Base-by-base conservation (phyloP, 30 jellyfish, hydroid and myxozoan species). In the Catostylus mosaicus region DNA sequence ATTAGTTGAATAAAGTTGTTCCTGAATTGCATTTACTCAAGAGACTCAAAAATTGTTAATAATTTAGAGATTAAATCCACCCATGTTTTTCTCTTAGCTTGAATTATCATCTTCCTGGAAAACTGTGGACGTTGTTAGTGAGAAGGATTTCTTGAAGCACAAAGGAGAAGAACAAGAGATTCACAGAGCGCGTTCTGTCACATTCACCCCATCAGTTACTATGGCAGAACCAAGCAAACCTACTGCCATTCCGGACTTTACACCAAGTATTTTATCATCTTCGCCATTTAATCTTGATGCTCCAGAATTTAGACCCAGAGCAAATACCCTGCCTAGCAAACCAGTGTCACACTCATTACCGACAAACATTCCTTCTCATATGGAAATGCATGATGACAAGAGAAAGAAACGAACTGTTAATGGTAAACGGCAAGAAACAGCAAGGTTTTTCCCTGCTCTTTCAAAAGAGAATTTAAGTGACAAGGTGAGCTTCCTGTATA, bases 221-320 rank as follows among this genome's bases (percentile, higher is more conserved):
- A 43, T 62, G 0, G 64, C 80, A 3, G 80, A 37, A 12, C 63
- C 85, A 16, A 80, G 74, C 60, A 82, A 67, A 38, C 82, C 82
- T 29, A 64, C 47, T 32, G 78, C 85, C 26, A 71, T 69, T 33
- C 80, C 85, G 26, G 96, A 90, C 56, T 45, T 90, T 12, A 74
- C 90, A 33, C 85, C 95, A 29, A 14, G 48, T 16, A 81, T 92
- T 4, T 51, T 92, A 56, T 67, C 95, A 6, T 45, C 96, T 1
- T 81, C 98, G 14, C 86, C 91, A 0, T 67, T 92, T 37, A 85
- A 75, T 37, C 81, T 92, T 0, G 75, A 78, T 56, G 98, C 98
- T 9, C 96, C 95, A 22, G 98, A 92, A 70, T 92, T 92, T 67
- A 73, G 94, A 31, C 98, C 98, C 8, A 78, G 98, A 56, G 72